A percentile compares a stretch with the other conserved stretches of the same genome.
Evolutionary conservation across 2,113 vertebrate species (phyloP).

Genomic region (Chionis minor): DNA sequence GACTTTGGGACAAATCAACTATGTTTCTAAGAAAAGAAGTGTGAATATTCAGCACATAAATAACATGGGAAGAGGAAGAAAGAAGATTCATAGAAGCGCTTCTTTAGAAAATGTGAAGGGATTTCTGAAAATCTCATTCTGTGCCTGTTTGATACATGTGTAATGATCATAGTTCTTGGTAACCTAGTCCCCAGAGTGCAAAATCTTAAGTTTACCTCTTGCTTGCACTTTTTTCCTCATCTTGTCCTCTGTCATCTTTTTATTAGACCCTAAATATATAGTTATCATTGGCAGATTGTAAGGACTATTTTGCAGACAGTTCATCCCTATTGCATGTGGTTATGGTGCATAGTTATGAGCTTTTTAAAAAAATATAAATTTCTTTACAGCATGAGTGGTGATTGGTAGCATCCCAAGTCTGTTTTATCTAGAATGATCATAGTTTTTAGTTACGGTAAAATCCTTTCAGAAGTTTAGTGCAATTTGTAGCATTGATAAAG

Average conservation of each 20-base stretch:
- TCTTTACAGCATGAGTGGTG: neutral
- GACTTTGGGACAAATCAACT: neutral
- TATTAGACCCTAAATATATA: neutral
- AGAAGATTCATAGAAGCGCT: neutral
- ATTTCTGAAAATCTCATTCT: neutral
- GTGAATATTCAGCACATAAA: neutral
- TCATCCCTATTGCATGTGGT: neutral
- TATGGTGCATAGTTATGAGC: neutral
- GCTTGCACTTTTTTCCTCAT: neutral
- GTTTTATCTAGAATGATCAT: neutral
- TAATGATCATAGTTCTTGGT: neutral
- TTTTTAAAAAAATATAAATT: neutral
- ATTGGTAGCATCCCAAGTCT: neutral
- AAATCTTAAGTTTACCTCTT: neutral
- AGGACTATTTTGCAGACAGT: neutral
- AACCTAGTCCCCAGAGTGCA: neutral
- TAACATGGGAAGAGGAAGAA: neutral
- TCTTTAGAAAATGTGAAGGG: neutral
- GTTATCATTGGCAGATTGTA: neutral
- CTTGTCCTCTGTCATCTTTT: neutral
- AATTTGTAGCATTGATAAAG: neutral
- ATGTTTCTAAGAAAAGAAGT: neutral
- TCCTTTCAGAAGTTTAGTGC: neutral
- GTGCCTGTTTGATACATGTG: neutral
- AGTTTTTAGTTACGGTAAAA: neutral